These are phyloP conservation scores for Arion vulgaris DNA, from an alignment of 1,140 invertebrate species.

Conservation along the genomic window DNA sequence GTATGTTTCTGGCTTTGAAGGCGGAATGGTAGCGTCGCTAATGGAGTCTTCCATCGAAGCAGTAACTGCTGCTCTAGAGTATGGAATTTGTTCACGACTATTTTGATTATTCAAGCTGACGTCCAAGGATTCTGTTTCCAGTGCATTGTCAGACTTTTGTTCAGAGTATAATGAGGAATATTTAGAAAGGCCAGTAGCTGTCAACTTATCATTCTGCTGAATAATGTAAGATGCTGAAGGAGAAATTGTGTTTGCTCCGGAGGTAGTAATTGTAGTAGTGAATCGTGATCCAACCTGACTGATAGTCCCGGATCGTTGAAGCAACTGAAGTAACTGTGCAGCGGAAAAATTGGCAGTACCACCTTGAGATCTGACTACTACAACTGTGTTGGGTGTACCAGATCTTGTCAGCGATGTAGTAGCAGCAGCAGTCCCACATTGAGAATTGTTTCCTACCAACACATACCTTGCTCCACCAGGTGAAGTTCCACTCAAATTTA, in stretches of 20 bases:
- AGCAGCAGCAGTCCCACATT: background rate
- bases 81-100: background rate
- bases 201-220: constrained; percentile 14
- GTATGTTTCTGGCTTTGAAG: background rate
- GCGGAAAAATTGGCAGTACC: constrained; percentile 19
- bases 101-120: background rate
- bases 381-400: constrained; percentile 4
- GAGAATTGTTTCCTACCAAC: background rate
- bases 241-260: background rate
- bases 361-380: constrained; percentile 29
- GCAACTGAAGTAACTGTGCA: constrained; percentile 26
- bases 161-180: background rate
- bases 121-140: background rate
- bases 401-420: background rate
- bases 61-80: background rate
- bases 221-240: constrained; percentile 23
- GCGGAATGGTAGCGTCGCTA: background rate
- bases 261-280: constrained; percentile 22
- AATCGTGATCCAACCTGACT: background rate
- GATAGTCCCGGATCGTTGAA: constrained; percentile 33
- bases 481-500: background rate
- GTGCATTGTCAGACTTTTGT: background rate
- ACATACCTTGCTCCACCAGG: background rate
- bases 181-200: background rate
- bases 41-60: no score